Evolutionary conservation across 35 echinoderm and acorn worm genomes (phyloP), one percentile per base, ranked within the genome.

Genomic region (Eucidaris tribuloides): DNA sequence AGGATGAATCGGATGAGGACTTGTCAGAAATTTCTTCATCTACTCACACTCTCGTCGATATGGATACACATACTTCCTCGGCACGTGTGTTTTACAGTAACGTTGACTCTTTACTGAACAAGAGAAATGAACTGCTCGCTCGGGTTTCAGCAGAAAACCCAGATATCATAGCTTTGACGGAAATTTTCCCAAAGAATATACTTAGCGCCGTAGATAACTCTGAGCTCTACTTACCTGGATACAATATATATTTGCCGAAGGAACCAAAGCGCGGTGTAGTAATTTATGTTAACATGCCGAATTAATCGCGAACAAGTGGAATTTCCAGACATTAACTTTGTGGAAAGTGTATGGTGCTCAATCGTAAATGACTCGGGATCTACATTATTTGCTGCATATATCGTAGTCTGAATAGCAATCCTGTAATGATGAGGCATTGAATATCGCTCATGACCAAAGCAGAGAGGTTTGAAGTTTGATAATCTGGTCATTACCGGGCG

Each of bases 341-440:
- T 15, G 29, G 19, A 5, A 27, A 59, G 56, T n/a, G 56, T 59
- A 59, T 59, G 56, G 19, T 59, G 56, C 56, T 59, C 56, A 15
- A 59, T 59, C 29, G 56, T 59, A n/a, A 59, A 59, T 59, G 56
- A 59, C 56, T n/a, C 3, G 4, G 56, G 56, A 59, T n/a, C 56
- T 59, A 59, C 56, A 59, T 59, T 59, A 59, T 59, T 59, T 15
- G 56, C 56, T 59, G 56, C 29, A 59, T 59, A 59, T 59, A 59
- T n/a, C 56, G 56, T n/a, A 59, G 56, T 59, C 56, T 27, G 29
- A 59, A 59, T 15, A 59, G 56, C 56, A 59, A 59, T 59, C 56
- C 56, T 23, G 56, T 15, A 59, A 59, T 59, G 56, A 59, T 59
- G 56, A 5, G 4, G 56, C 56, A n/a, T 27, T 59, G 15, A 59